Percentiles rank a stretch among this genome's conserved stretches.
phyloP scores from a whole-genome alignment of 2,888 invertebrate genomes.

The Ypsolopha sequella region DNA sequence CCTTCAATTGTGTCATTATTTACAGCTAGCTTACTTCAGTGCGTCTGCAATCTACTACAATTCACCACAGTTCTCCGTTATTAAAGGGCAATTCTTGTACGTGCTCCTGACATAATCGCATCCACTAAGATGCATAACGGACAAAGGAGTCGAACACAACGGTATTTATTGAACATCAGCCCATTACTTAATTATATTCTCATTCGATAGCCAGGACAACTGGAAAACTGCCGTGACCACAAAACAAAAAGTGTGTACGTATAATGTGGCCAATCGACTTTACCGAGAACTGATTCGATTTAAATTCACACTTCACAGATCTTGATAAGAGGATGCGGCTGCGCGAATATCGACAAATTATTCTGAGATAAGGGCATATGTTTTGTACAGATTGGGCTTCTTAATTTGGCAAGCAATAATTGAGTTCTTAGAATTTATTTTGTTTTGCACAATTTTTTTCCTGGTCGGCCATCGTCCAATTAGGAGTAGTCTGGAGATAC shows the following conservation, averaged over 20 bases:
- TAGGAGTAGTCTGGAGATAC: constrained; percentile 55
- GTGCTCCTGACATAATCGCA: constrained; percentile 53
- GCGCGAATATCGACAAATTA: constrained; percentile 36
- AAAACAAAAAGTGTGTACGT: constrained; percentile 16
- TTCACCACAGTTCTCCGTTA: constrained; percentile 55
- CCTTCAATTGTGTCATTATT: constrained; percentile 56
- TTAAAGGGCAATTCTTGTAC: constrained; percentile 62
- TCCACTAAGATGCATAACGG: constrained; percentile 33
- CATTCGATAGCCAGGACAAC: not conserved
- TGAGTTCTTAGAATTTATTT: constrained; percentile 29
- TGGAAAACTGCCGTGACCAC: constrained; percentile 13
- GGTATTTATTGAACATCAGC: constrained; percentile 2
- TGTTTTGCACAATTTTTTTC: constrained; percentile 45
- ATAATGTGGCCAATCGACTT: constrained; percentile 16
- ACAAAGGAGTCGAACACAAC: constrained; percentile 18
- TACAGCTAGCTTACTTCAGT: constrained; percentile 58
- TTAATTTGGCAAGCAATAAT: constrained; percentile 27
- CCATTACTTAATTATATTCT: constrained; percentile 3
- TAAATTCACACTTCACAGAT: constrained; percentile 47
- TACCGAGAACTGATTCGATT: constrained; percentile 33
- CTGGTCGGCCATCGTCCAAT: constrained; percentile 52
- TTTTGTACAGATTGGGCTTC: constrained; percentile 23
- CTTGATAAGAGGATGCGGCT: constrained; percentile 38
- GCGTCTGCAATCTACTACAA: constrained; percentile 58
- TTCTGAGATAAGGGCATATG: constrained; percentile 28